These are phyloP conservation scores for Entelurus aequoreus DNA, from an alignment of 2,113 vertebrate genomes.

Conservation along the genomic window DNA sequence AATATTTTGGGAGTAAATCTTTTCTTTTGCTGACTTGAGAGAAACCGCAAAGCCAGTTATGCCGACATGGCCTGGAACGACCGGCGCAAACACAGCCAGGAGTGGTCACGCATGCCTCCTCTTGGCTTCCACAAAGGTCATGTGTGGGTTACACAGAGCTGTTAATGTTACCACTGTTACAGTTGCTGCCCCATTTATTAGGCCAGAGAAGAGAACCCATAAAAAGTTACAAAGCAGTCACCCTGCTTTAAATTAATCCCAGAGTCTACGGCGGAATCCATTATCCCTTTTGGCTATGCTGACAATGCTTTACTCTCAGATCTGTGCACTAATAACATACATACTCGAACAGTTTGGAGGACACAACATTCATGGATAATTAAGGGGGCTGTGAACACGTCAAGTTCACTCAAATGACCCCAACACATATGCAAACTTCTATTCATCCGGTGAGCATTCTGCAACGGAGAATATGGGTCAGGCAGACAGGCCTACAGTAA, in stretches of 20 bases:
- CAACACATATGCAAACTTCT: conserved; percentile 5
- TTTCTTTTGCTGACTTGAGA: conserved; percentile 12
- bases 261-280: not conserved
- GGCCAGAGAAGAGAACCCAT: conserved; percentile 13
- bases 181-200: conserved; percentile 21
- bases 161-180: conserved; percentile 8
- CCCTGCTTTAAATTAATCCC: not conserved
- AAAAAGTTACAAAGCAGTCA: conserved; percentile 1
- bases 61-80: conserved; percentile 31
- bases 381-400: conserved; percentile 5
- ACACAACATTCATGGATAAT: not conserved
- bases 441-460: not conserved
- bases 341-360: not conserved
- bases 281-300: conserved; percentile 12
- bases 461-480: not conserved
- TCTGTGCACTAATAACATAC: conserved; percentile 2
- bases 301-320: conserved; percentile 5
- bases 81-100: conserved; percentile 38
- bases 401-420: not conserved
- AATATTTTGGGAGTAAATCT: conserved; percentile 13
- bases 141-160: conserved; percentile 36
- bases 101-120: conserved; percentile 30
- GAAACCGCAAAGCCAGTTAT: conserved; percentile 8
- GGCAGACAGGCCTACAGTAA: not conserved
- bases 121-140: conserved; percentile 39